These are phyloP conservation scores for Parauchenoglanis ngamensis DNA, from an alignment of 2,797 vertebrate genomes.

Conservation along the genomic window DNA sequence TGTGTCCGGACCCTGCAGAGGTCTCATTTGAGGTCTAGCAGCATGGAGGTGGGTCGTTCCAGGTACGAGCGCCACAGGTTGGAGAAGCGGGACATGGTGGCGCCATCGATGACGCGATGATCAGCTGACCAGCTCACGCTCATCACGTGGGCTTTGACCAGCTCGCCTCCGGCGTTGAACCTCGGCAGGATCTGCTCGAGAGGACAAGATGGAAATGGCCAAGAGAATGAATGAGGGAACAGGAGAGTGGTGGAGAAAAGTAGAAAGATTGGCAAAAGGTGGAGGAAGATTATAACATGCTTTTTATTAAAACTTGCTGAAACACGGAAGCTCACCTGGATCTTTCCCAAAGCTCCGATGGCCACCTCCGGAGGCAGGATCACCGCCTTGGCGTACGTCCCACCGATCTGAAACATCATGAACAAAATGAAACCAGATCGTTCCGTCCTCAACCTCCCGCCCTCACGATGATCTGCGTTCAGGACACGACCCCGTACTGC, in stretches of 20 bases:
- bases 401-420: constrained; percentile 80
- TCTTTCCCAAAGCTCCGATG: constrained; percentile 90
- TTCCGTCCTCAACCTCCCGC: background rate
- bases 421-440: background rate
- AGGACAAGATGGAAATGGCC: background rate
- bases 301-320: background rate
- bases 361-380: constrained; percentile 92
- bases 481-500: background rate
- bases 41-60: constrained; percentile 88
- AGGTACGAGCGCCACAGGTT: constrained; percentile 92
- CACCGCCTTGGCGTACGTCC: constrained; percentile 89
- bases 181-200: constrained; percentile 81
- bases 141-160: constrained; percentile 85
- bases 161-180: constrained; percentile 78
- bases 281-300: background rate
- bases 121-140: constrained; percentile 96
- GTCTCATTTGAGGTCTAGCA: constrained; percentile 63
- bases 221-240: background rate
- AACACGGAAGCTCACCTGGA: constrained; percentile 76
- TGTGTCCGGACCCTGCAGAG: background rate
- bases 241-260: too few species aligned
- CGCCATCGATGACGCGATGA: constrained; percentile 91
- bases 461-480: background rate
- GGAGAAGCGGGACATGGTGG: constrained; percentile 92
- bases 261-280: background rate